Percentiles rank a stretch among this genome's conserved stretches.
Evolutionary conservation across 1,140 invertebrate species (phyloP).

Genomic region (Platorchestia sp.): DNA sequence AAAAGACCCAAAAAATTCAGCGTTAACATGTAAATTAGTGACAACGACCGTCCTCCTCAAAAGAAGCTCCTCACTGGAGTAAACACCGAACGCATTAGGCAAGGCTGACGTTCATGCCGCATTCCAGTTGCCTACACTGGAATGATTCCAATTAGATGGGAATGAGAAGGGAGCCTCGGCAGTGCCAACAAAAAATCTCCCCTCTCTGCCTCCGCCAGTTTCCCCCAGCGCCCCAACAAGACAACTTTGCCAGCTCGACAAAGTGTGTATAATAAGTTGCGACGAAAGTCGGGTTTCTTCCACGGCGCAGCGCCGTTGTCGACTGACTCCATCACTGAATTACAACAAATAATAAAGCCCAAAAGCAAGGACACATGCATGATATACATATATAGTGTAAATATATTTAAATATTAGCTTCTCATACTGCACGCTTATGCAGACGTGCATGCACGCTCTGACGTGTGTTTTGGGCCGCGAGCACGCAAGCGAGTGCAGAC

Average conservation of each 20-base stretch:
- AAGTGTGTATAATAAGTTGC: background rate
- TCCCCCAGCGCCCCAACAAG: background rate
- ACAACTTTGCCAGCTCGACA: background rate
- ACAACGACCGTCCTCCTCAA: too few species aligned
- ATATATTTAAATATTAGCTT: too few species aligned
- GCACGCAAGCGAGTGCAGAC: too few species aligned
- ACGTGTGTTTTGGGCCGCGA: too few species aligned
- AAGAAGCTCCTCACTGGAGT: background rate
- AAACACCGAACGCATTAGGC: background rate
- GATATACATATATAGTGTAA: too few species aligned
- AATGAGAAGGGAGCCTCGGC: background rate
- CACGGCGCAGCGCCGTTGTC: background rate
- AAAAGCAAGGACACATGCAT: background rate
- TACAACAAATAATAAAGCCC: background rate
- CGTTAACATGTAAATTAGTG: too few species aligned
- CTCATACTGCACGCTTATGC: too few species aligned
- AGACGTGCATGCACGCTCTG: too few species aligned
- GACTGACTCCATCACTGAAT: background rate
- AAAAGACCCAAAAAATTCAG: too few species aligned
- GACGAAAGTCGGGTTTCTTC: background rate
- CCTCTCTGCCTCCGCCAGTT: too few species aligned
- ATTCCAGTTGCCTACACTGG: background rate
- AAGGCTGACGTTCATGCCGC: background rate
- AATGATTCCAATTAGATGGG: background rate
- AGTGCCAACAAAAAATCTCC: background rate